Base-by-base conservation (phyloP, 2,888 invertebrate genomes). In the Agapostemon virescens region DNA sequence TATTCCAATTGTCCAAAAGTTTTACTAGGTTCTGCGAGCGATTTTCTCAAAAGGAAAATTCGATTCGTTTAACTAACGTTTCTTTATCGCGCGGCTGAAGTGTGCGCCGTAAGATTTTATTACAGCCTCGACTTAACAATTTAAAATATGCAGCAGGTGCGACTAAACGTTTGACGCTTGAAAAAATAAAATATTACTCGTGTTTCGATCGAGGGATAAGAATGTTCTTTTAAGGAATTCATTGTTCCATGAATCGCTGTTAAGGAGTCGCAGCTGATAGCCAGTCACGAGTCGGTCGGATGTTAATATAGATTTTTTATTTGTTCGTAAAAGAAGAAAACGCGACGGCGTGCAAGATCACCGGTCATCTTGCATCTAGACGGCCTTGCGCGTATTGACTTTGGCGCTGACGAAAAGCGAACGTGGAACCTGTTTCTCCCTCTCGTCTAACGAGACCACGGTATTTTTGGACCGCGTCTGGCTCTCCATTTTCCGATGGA, bases 331-430 rank as follows among this genome's bases (percentile, higher is more conserved):
- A 23, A 40, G 26, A 30, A n/a, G 67, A 42, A 72, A 71, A 72
- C 13, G 45, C 45, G 23, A 61, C 40, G 61, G 52, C 20, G 26
- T 45, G 33, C 66, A 26, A 40, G 69, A 74, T 77, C 69, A 15
- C 69, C 55, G 79, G 74, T 70, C 72, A 75, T 75, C 69, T 71
- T 49, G 67, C 70, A 77, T 66, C 58, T 69, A 70, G 77, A 64
- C 70, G 84, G 67, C 84, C 82, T 85, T 85, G 77, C 79, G 49
- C 70, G 42, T 79, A 82, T 85, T 74, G 81, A 85, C 77, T 84
- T 79, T 80, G 67, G 33, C 69, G 67, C 77, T 77, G 78, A 83
- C 78, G 80, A 86, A 82, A 83, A 85, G 78, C 79, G 75, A 58
- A 77, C 69, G 66, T 49, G 55, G 71, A 86, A 86, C 85, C 78